Conservation (phyloP, 2,888 invertebrate genomes). For the Antheraea yamamai region DNA sequence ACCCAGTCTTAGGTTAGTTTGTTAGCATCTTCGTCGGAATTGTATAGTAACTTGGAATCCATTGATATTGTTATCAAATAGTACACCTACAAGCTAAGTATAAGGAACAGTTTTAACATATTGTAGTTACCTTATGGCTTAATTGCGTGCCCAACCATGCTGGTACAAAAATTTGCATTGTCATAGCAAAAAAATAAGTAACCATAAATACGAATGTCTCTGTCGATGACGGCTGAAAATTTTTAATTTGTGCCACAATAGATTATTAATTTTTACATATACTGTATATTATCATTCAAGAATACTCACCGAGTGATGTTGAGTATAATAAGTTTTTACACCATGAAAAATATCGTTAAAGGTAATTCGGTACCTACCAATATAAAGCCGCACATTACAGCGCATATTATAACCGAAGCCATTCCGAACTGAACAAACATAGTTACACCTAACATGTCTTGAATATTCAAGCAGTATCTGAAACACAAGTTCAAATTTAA, state of each 20-base stretch:
- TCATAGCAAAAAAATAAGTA: conserved; percentile 49
- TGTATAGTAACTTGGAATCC: neutral
- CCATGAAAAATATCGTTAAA: neutral
- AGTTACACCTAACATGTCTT: conserved; percentile 49
- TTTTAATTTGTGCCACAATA: neutral
- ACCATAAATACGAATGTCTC: conserved; percentile 47
- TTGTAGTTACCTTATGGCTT: conserved; percentile 44
- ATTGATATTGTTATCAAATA: neutral
- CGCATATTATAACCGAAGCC: conserved; percentile 59
- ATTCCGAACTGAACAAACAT: conserved; percentile 62
- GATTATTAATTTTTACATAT: neutral
- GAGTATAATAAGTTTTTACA: no score
- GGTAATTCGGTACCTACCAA: conserved; percentile 44
- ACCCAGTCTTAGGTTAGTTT: no score
- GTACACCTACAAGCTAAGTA: neutral
- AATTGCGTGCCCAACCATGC: conserved; percentile 57
- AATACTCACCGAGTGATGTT: no score
- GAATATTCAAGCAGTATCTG: conserved; percentile 53
- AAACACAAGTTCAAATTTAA: conserved; percentile 29
- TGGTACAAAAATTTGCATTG: conserved; percentile 54
- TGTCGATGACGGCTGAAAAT: conserved; percentile 48
- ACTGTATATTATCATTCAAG: no score
- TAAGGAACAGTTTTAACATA: neutral
- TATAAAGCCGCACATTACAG: conserved; percentile 52
- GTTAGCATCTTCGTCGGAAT: no score